Evolutionary conservation across 2,888 invertebrate species (phyloP), one percentile per base, ranked within the genome.

Genomic region (Danaus chrysippus): DNA sequence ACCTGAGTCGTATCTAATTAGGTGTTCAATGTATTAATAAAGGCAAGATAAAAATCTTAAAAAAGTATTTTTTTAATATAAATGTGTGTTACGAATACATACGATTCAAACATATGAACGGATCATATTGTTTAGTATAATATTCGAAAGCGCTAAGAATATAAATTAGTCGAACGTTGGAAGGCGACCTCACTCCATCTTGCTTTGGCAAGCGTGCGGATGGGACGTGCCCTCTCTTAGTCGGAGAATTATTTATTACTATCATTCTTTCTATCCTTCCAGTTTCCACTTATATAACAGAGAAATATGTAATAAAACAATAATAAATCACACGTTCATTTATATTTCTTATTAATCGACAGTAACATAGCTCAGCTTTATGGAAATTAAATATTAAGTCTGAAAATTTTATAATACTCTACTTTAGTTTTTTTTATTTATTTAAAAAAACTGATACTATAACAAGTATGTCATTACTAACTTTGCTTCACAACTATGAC

Each of bases 151-250:
- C 34, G 53, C 53, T 59, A 53, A 56, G 43, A 56, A 59, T 59
- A 63, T 63, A 63, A 63, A 63, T 63, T 59, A 63, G 59, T 59
- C 63, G 59, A 60, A 56, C 43, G 59, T 52, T 44, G 23, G 56
- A 53, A 43, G 55, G 55, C 56, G 63, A 63, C 63, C 56, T 23
- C 19, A 53, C 53, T 59, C 63, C 53, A 56, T 59, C 59, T 49
- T 56, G 56, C 42, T 54, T 54, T 54, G 53, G 34, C 49, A 49
- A 49, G 53, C 43, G 59, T 55, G 53, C 59, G 56, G 59, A 56
- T 10, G 43, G 53, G 11, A 59, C 63, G 63, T 63, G 63, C 43
- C 43, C 52, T 56, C 59, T 59, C 59, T 59, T 59, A 63, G 56
- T 59, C 54, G 53, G 13, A 19, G 54, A 63, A 56, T 59, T 57